Percentiles rank a stretch among this genome's conserved stretches.
phyloP scores from a whole-genome alignment of 2,888 invertebrate genomes.

The Eulithis prunata region DNA sequence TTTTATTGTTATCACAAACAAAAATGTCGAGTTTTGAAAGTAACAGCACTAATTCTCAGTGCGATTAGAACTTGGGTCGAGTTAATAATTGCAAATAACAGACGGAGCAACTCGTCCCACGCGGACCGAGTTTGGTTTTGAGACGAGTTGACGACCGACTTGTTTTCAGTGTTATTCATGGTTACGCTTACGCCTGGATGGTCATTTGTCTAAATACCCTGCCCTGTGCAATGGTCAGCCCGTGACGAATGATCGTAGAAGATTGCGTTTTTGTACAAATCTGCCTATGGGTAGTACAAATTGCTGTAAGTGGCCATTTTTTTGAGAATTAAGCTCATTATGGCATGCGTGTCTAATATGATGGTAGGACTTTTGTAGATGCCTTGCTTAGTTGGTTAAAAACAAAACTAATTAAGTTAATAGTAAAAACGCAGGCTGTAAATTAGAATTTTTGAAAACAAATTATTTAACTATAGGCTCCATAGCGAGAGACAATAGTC shows the following conservation, averaged over 20 bases:
- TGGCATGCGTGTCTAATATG: slow-evolving; percentile 35
- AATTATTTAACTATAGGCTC: no score
- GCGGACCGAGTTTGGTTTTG: no score
- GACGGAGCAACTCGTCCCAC: no score
- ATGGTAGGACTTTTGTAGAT: slow-evolving; percentile 18
- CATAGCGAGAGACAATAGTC: no score
- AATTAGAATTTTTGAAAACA: no score
- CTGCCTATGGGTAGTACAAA: slow-evolving; percentile 38
- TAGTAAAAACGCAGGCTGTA: no score
- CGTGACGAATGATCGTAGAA: slow-evolving; percentile 59
- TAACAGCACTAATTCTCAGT: no score
- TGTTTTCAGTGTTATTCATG: slow-evolving; percentile 4
- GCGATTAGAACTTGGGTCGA: no score
- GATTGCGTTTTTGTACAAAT: slow-evolving; percentile 63
- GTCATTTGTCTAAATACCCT: not conserved
- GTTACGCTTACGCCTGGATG: slow-evolving; percentile 4
- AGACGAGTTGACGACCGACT: not conserved
- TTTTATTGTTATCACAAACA: no score
- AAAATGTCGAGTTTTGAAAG: no score
- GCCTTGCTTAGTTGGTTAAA: not conserved
- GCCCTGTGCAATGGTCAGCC: slow-evolving; percentile 53
- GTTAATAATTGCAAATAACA: no score
- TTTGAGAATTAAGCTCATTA: slow-evolving; percentile 46
- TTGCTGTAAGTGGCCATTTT: slow-evolving; percentile 44
- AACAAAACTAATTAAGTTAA: no score